Base-by-base conservation (phyloP, 2,888 invertebrate genomes). In the Leistus spinibarbis region DNA sequence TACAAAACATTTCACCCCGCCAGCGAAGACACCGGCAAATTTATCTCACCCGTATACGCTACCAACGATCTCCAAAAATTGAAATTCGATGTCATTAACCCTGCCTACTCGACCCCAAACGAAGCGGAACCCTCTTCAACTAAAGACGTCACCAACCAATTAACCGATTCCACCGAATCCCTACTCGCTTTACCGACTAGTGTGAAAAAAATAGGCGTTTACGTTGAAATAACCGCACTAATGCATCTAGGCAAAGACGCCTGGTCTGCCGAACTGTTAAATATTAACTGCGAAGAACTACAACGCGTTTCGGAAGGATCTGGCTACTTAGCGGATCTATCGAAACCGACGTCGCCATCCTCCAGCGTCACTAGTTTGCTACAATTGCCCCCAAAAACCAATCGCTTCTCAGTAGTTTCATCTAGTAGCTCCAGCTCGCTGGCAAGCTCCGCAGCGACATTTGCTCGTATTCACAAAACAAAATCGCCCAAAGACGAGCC, bases 391-490 rank as follows among this genome's bases (percentile, higher is more conserved):
- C 17, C 57, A 5, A 73, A 71, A 56, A 64, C 70, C 0, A 70
- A 19, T 62, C 69, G 76, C 13, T 40, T 76, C 17, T 77, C 77
- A 3, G 71, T 77, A 16, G 72, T 76, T 54, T 79, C 79, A 0
- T 66, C 76, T 19, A 78, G 76, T 27, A 78, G 79, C 19, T 63
- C 76, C 10, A 76, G 76, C 57, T 77, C 77, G 1, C 60, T 76
- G 17, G 56, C 75, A 1, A 77, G 78, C 66, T 78, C 78, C 2
- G 78, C 77, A 3, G 74, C 76, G 27, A 68, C 75, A 4, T 54
- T 78, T 27, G 67, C 74, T 5, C 65, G 54, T 66, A 70, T 63
- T 23, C 23, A 19, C 19, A 68, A 63, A 67, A 66, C 23, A 68
- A 62, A 69, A 20, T 5, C 22, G 3, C 24, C 53, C 10, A 76